Base-by-base conservation (phyloP, 2,113 vertebrate genomes). In the Meleagris gallopavo region DNA sequence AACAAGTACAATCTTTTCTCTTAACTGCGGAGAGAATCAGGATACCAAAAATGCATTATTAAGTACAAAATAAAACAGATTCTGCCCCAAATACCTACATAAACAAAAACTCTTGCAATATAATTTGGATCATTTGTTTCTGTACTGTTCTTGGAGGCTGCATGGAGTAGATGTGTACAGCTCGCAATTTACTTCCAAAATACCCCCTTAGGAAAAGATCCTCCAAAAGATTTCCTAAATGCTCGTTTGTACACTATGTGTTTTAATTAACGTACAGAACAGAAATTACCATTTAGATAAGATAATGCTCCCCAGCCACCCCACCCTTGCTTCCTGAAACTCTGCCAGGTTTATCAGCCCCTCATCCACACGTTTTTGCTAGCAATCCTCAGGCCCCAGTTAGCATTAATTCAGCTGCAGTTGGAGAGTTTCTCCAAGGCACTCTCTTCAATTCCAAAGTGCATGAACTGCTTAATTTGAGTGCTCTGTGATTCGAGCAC, bases 391-490 rank as follows among this genome's bases (percentile, higher is more conserved):
- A 48, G 88, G 73, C 79, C n/a, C 73, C 60, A 70, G 79, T 69
- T 61, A 81, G 43, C 45, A 71, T 66, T 89, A 82, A 89, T 89
- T 96, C 89, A 65, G 65, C 73, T 86, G 85, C 76, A 86, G 73
- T 40, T 96, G 89, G 74, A 94, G 95, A 94, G 94, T 95, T 97
- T 94, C 95, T 96, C 95, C 96, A 96, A 96, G 94, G 95, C 93
- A 91, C 69, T 60, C 87, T 96, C 93, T 96, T 96, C 91, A 84
- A 87, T 93, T 97, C 90, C 82, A 82, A 76, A 96, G 97, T 89
- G 95, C 93, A 91, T 67, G 85, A 97, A 94, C 94, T 95, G 93
- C 94, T 97, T 94, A 88, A 97, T 97, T 94, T 76, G 84, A 97
- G 96, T 90, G 84, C 92, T 96, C 96, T 94, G 97, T 22, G 62